phyloP scores from a whole-genome alignment of 2,113 vertebrate species.

The Syngnathus scovelli region DNA sequence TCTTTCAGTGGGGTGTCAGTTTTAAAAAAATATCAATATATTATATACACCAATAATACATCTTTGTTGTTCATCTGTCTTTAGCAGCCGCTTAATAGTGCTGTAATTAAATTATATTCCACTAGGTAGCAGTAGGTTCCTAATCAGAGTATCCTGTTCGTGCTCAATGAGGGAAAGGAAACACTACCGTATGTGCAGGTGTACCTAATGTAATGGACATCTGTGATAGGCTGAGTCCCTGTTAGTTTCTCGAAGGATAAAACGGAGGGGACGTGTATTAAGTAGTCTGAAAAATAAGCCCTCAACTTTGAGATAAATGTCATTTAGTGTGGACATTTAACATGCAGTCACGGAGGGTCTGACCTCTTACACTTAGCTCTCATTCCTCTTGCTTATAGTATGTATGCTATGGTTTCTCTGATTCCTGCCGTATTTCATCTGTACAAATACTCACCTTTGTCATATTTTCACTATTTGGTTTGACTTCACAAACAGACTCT shows the following conservation, averaged over 20 bases:
- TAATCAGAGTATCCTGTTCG: background rate
- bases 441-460: conserved; percentile 70
- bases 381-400: conserved; percentile 42
- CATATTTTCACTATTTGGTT: conserved; percentile 75
- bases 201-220: background rate
- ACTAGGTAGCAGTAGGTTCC: background rate
- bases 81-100: too few species aligned
- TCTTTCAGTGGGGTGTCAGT: background rate
- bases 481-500: conserved; percentile 81
- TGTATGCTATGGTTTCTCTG: conserved; percentile 62
- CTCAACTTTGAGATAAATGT: background rate
- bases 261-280: background rate
- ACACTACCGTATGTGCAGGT: background rate
- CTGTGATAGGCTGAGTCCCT: background rate
- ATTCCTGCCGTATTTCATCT: conserved; percentile 50
- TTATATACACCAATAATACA: background rate
- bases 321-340: background rate
- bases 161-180: background rate
- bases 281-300: background rate
- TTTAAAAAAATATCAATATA: background rate
- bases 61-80: background rate
- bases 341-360: background rate
- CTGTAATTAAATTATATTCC: background rate
- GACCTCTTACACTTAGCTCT: too few species aligned
- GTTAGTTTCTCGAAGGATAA: background rate